Percentiles rank a stretch among this genome's conserved stretches.
phyloP scores from a whole-genome alignment of 1,140 invertebrate species.

The Colletes latitarsis region DNA sequence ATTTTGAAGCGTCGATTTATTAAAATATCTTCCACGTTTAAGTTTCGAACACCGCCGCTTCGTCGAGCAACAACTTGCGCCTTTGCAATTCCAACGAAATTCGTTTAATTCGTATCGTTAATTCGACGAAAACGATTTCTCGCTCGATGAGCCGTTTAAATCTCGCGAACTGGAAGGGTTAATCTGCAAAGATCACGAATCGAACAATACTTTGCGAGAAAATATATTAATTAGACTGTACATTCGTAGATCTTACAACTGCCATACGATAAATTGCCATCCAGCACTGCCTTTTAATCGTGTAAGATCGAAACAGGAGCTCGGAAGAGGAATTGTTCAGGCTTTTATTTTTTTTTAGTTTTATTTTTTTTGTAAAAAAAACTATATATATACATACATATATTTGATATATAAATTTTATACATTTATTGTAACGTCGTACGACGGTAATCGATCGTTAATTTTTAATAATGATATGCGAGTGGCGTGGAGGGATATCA shows the following conservation, averaged over 20 bases:
- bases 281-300: slow-evolving; percentile 18
- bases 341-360: background rate
- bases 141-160: no score
- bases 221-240: background rate
- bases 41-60: no score
- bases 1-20: no score
- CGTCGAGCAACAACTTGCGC: no score
- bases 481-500: slow-evolving; percentile 68
- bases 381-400: slow-evolving; percentile 65
- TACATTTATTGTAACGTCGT: slow-evolving; percentile 76
- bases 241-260: background rate
- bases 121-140: no score
- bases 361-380: slow-evolving; percentile 62
- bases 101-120: no score
- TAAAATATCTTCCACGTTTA: no score
- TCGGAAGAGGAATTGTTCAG: slow-evolving; percentile 20
- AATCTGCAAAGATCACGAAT: background rate
- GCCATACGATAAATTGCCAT: background rate
- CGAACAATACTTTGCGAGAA: background rate
- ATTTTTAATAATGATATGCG: slow-evolving; percentile 76
- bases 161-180: background rate
- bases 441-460: slow-evolving; percentile 69
- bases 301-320: background rate
- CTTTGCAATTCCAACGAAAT: background rate
- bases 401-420: slow-evolving; percentile 79